These are phyloP conservation scores for Aphis craccivora DNA, from an alignment of 1,140 invertebrate genomes.

Conservation along the genomic window DNA sequence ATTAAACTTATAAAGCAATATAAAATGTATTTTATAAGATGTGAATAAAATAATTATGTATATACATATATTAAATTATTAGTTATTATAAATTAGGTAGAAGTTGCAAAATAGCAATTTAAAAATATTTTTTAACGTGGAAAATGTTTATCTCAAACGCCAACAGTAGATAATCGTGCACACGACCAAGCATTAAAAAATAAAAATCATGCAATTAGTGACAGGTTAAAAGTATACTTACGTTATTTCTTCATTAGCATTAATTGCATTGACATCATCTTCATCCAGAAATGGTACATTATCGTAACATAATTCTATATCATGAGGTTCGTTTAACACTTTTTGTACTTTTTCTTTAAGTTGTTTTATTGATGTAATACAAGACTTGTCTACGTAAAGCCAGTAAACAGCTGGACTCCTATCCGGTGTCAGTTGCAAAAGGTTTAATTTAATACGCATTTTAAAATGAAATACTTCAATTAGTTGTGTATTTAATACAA, in stretches of 20 bases:
- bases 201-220: too few species aligned
- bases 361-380: constrained; percentile 25
- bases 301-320: constrained; percentile 41
- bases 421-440: background rate
- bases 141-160: too few species aligned
- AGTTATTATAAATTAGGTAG: too few species aligned
- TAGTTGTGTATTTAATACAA: background rate
- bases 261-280: constrained; percentile 48
- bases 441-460: constrained; percentile 55
- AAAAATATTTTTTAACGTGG: too few species aligned
- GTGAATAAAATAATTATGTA: too few species aligned
- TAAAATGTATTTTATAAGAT: too few species aligned
- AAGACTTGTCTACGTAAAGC: background rate
- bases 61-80: too few species aligned
- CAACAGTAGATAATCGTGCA: too few species aligned
- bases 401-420: constrained; percentile 7
- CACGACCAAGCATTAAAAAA: too few species aligned
- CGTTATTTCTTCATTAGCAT: constrained; percentile 50
- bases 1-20: too few species aligned
- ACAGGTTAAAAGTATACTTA: background rate
- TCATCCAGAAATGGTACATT: constrained; percentile 46
- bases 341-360: constrained; percentile 38
- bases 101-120: too few species aligned
- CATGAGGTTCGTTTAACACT: constrained; percentile 30
- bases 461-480: background rate